Percentiles rank a stretch among this genome's conserved stretches.
These are phyloP conservation scores for Myathropa florea DNA, from an alignment of 2,888 invertebrate species.

Conservation along the genomic window DNA sequence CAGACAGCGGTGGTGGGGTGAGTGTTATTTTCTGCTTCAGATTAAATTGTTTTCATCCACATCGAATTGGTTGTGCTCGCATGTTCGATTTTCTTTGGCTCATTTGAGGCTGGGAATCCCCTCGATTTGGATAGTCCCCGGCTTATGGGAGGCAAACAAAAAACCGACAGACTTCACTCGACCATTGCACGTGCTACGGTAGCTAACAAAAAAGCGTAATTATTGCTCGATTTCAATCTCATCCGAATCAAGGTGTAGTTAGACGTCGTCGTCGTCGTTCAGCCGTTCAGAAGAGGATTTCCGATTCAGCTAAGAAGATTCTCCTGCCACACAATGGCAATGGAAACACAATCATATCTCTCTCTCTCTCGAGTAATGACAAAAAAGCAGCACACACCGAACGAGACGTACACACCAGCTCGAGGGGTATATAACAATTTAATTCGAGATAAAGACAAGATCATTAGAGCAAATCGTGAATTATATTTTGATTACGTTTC, in stretches of 20 bases:
- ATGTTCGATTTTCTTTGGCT: background rate
- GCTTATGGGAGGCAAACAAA: no score
- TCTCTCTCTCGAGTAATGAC: constrained; percentile 8
- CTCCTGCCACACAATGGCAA: background rate
- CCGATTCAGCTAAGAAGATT: background rate
- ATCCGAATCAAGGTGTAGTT: constrained; percentile 36
- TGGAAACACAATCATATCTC: constrained; percentile 8
- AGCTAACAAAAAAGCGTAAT: constrained; percentile 39
- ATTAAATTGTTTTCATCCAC: constrained; percentile 17
- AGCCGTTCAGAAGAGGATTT: constrained; percentile 25
- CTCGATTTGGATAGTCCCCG: no score
- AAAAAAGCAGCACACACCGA: constrained; percentile 1
- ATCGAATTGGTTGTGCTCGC: background rate
- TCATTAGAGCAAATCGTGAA: constrained; percentile 71
- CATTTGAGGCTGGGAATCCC: background rate
- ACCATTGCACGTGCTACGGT: constrained; percentile 22
- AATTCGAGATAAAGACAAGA: constrained; percentile 67
- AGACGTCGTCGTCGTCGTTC: constrained; percentile 36
- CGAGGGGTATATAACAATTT: constrained; percentile 39
- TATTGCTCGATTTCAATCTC: constrained; percentile 64
- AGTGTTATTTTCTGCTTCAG: constrained; percentile 38
- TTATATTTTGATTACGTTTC: constrained; percentile 64
- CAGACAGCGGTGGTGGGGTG: background rate
- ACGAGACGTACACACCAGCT: background rate
- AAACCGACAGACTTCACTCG: background rate